Evolutionary conservation across 2,113 vertebrate genomes (phyloP).

Genomic region (Pyxicephalus adspersus): DNA sequence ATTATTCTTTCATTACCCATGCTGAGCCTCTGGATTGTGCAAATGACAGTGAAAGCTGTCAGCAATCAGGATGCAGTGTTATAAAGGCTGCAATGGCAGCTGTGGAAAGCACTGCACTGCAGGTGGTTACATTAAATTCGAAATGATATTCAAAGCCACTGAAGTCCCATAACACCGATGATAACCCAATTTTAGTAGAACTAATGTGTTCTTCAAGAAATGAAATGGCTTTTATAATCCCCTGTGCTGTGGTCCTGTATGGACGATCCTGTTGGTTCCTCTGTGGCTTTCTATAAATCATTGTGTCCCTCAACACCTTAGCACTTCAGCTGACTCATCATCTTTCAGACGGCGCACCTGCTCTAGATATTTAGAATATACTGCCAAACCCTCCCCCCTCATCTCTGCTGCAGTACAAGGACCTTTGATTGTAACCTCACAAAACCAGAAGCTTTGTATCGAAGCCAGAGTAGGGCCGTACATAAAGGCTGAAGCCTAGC

Average conservation of each 20-base stretch:
- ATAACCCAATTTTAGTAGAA: constrained; percentile 41
- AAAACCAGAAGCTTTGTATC: neutral
- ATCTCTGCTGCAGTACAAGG: neutral
- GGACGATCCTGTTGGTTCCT: neutral
- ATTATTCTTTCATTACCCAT: no score
- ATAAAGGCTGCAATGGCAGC: neutral
- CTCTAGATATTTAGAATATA: constrained; percentile 37
- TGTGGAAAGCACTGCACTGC: neutral
- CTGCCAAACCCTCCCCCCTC: neutral
- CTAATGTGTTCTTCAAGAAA: constrained; percentile 26
- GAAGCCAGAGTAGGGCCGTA: neutral
- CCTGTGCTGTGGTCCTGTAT: constrained; percentile 10
- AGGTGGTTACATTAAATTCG: neutral
- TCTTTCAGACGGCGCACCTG: constrained; percentile 22
- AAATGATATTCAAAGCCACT: constrained; percentile 22
- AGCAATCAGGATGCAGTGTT: neutral
- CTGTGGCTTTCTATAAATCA: constrained; percentile 24
- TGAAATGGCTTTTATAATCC: constrained; percentile 36
- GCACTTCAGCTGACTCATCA: constrained; percentile 47
- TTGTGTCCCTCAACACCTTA: constrained; percentile 33
- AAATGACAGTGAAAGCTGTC: no score
- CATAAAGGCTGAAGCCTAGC: neutral
- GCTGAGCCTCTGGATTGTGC: no score
- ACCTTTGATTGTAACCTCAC: neutral
- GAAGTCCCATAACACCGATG: constrained; percentile 13